Percentiles rank a stretch among this genome's conserved stretches.
Evolutionary conservation across 2,113 vertebrate genomes (phyloP).

Genomic region (Bothrops jararaca): DNA sequence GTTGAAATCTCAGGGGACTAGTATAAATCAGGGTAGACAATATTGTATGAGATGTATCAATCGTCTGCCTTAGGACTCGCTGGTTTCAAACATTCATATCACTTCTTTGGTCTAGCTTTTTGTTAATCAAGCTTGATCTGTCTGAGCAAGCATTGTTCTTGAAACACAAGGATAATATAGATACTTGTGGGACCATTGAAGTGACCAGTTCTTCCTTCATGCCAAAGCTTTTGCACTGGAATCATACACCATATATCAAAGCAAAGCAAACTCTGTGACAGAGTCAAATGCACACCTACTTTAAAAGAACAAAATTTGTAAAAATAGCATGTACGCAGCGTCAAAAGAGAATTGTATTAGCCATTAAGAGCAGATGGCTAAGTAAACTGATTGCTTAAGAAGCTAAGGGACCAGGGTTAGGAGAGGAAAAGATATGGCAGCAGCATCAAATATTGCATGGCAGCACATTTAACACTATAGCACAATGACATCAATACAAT

Average conservation of each 20-base stretch:
- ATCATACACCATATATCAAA: not conserved
- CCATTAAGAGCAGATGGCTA: not conserved
- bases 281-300: not conserved
- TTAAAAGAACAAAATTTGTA: not conserved
- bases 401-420: not conserved
- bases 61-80: not conserved
- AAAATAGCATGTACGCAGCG: not conserved
- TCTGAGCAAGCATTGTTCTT: not conserved
- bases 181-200: not conserved
- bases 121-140: not conserved
- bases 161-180: not conserved
- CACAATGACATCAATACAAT: constrained; percentile 23
- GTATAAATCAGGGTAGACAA: not conserved
- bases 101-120: not conserved
- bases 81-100: not conserved
- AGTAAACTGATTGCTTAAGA: constrained; percentile 18
- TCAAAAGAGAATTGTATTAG: not conserved
- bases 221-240: not conserved
- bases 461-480: rapidly evolving
- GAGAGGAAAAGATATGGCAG: not conserved
- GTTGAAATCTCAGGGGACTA: not conserved
- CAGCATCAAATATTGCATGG: constrained; percentile 1
- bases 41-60: not conserved
- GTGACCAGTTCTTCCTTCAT: not conserved
- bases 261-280: not conserved